phyloP scores from a whole-genome alignment of 2,113 vertebrate species.

The Nannospalax galili region DNA sequence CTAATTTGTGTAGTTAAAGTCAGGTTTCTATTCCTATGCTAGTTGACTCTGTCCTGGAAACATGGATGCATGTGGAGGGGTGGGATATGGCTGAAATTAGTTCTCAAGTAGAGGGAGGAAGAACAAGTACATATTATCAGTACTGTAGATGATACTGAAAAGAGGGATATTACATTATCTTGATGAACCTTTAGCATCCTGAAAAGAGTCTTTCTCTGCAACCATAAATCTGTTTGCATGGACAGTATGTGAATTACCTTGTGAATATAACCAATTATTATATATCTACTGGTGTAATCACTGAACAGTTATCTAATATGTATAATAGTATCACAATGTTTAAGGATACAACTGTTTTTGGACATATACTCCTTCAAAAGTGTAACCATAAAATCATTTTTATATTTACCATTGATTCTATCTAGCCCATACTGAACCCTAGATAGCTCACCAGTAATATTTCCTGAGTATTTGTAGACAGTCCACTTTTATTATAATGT shows the following conservation, averaged over 20 bases:
- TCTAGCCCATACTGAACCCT: neutral
- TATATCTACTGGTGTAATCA: neutral
- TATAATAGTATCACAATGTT: neutral
- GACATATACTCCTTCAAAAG: neutral
- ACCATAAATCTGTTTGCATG: neutral
- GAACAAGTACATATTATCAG: neutral
- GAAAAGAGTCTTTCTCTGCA: neutral
- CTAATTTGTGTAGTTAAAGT: neutral
- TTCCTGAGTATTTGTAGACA: neutral
- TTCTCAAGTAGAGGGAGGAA: neutral
- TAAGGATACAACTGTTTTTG: neutral
- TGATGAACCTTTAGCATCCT: neutral
- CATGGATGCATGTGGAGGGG: too few relatives aligned
- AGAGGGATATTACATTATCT: neutral
- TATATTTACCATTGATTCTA: neutral
- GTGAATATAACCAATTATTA: neutral
- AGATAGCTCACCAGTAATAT: neutral
- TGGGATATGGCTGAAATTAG: neutral
- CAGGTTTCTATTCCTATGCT: neutral
- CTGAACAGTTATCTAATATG: neutral
- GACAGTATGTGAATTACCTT: neutral
- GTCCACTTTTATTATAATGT: constrained; percentile 32
- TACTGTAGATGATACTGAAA: neutral
- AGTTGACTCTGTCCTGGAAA: neutral
- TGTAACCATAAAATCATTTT: neutral